These are phyloP conservation scores for Diplolepis rosae DNA, from an alignment of 2,888 invertebrate species.

Conservation along the genomic window DNA sequence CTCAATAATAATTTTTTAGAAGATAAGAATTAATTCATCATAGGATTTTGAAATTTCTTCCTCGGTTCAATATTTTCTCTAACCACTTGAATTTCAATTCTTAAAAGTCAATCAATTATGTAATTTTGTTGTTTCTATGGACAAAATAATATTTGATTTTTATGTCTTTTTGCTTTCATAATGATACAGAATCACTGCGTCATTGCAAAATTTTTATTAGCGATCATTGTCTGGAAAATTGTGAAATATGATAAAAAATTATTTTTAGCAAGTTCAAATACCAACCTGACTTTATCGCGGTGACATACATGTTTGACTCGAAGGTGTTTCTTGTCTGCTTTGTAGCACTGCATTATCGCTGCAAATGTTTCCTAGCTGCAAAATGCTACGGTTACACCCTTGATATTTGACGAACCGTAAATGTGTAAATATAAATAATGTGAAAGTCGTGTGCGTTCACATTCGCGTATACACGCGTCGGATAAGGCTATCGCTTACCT, in stretches of 20 bases:
- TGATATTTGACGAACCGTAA: not conserved
- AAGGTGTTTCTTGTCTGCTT: not conserved
- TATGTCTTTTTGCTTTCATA: too few relatives aligned
- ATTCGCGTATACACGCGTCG: conserved; percentile 10
- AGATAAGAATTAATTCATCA: too few relatives aligned
- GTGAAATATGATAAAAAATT: not conserved
- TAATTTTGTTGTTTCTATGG: too few relatives aligned
- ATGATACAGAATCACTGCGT: not conserved
- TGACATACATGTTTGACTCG: not conserved
- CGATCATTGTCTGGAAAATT: too few relatives aligned
- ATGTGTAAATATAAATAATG: conserved; percentile 12
- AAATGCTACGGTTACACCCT: not conserved
- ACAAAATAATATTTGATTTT: too few relatives aligned
- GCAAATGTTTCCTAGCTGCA: not conserved
- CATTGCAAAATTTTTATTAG: not conserved
- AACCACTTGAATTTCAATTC: too few relatives aligned
- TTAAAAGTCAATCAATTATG: too few relatives aligned
- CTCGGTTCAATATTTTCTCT: too few relatives aligned
- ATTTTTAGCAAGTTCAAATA: not conserved
- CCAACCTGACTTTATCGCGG: not conserved
- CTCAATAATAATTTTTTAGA: too few relatives aligned
- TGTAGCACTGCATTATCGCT: not conserved
- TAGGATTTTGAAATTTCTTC: too few relatives aligned
- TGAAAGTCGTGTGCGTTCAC: not conserved
- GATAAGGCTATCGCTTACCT: conserved; percentile 55